Percentiles rank a stretch among this genome's conserved stretches.
phyloP scores from a whole-genome alignment of 2,888 invertebrate species.

The Liodrosophila aerea region DNA sequence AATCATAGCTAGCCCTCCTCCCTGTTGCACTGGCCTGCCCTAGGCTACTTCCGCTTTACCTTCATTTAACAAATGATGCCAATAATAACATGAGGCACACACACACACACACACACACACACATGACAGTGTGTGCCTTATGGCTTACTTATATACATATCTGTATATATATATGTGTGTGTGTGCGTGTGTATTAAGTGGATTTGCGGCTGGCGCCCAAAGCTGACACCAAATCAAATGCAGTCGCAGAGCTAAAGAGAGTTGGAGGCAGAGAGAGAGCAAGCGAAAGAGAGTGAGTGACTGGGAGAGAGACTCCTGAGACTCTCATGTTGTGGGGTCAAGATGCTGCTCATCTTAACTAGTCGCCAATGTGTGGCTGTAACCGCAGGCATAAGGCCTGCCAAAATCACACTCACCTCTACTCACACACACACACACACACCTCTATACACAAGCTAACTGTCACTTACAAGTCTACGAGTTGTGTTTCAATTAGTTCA shows the following conservation, averaged over 20 bases:
- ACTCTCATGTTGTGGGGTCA: no score
- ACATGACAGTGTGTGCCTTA: slow-evolving; percentile 8
- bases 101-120: no score
- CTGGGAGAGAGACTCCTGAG: no score
- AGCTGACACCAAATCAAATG: slow-evolving; percentile 62
- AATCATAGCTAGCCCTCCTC: slow-evolving; percentile 23
- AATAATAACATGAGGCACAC: slow-evolving; percentile 36
- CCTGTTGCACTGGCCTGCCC: no score
- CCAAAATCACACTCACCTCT: background rate
- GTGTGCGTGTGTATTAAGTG: slow-evolving; percentile 37
- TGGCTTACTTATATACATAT: no score
- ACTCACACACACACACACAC: no score
- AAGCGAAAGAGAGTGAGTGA: background rate
- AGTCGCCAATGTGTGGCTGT: slow-evolving; percentile 30
- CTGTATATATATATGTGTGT: slow-evolving; percentile 5
- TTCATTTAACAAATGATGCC: slow-evolving; percentile 33
- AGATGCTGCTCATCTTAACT: slow-evolving; percentile 21
- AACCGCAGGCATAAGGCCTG: slow-evolving; percentile 36
- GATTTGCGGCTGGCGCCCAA: slow-evolving; percentile 42
- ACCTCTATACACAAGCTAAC: no score
- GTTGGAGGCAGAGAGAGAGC: background rate
- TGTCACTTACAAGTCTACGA: slow-evolving; percentile 17
- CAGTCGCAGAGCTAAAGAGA: slow-evolving; percentile 15
- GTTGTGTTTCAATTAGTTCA: slow-evolving; percentile 53
- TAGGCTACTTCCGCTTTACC: slow-evolving; percentile 7